phyloP scores from a whole-genome alignment of 2,888 invertebrate species.

The Maniola hyperantus region DNA sequence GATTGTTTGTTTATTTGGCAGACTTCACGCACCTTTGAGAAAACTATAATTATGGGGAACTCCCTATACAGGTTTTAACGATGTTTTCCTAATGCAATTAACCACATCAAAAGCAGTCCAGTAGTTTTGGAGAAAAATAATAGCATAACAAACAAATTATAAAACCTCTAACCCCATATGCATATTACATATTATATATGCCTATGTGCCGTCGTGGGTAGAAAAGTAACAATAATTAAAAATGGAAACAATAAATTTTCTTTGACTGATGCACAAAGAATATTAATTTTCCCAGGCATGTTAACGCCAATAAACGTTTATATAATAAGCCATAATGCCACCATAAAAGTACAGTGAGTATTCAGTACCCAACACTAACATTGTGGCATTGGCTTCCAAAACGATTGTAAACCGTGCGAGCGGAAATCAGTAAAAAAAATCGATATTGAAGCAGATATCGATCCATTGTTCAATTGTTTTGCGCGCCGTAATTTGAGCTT shows the following conservation, averaged over 20 bases:
- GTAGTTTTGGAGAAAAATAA: too few relatives aligned
- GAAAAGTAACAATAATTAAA: not conserved
- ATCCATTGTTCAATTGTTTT: slow-evolving; percentile 60
- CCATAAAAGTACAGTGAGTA: not conserved
- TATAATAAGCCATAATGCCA: slow-evolving; percentile 10
- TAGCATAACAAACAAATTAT: not conserved
- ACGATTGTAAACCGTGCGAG: slow-evolving; percentile 52
- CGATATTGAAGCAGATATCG: slow-evolving; percentile 51
- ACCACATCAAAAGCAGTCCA: too few relatives aligned
- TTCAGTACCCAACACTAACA: not conserved
- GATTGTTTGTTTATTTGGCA: too few relatives aligned
- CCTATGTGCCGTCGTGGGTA: not conserved
- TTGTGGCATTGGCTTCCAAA: slow-evolving; percentile 58
- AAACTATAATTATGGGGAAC: too few relatives aligned
- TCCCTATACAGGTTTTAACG: too few relatives aligned
- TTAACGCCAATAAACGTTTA: slow-evolving; percentile 12
- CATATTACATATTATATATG: too few relatives aligned
- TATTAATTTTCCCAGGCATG: slow-evolving; percentile 18
- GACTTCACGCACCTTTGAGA: too few relatives aligned
- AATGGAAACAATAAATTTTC: not conserved
- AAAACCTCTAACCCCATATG: not conserved
- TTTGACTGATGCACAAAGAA: slow-evolving; percentile 3
- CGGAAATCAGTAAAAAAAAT: slow-evolving; percentile 52
- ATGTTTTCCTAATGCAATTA: too few relatives aligned
- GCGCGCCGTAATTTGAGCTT: slow-evolving; percentile 19